Evolutionary conservation across 2,113 vertebrate genomes (phyloP), one percentile per base, ranked within the genome.

Genomic region (Thalassoma bifasciatum): DNA sequence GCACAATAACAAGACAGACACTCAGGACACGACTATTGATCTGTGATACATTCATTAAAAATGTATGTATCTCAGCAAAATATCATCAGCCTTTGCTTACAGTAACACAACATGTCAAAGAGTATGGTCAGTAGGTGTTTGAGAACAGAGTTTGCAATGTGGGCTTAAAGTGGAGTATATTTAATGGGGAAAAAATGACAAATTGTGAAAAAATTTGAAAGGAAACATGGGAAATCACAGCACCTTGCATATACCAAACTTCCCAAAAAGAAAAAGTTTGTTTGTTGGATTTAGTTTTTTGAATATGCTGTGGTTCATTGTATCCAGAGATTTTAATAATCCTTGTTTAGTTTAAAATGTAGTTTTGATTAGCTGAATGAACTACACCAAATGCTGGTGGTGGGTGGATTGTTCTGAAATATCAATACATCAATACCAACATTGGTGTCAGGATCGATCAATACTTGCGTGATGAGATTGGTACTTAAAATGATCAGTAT

Each of bases 11-110:
- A 59, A 61, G 56, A 77, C 79, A 75, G 57, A 79, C 57, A 63
- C 10, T 66, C 42, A 77, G 82, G 82, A 86, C 83, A 75, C 17
- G 10, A 51, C 24, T 78, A 82, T 83, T 72, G 82, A 90, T 90
- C 59, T 50, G 11, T 26, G 61, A 84, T 73, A 53, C 77, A 44
- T 67, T 81, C 70, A 86, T 90, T 78, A 88, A 90, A 78, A 80
- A 90, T 84, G 68, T 22, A 89, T 83, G 37, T 46, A 0, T 42
- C 62, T 72, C 40, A 54, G 78, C 50, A 81, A 83, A 87, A 85
- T 73, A 81, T 67, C 49, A 73, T 53, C 75, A 75, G 23, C 49
- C 52, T 66, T 72, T 53, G 30, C 57, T 44, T 56, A 46, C 19
- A 54, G n/a, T 59, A 2, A 65, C 53, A 49, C 58, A 64, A 62